phyloP scores from a whole-genome alignment of 2,113 vertebrate species.

The Glaucomys volans region DNA sequence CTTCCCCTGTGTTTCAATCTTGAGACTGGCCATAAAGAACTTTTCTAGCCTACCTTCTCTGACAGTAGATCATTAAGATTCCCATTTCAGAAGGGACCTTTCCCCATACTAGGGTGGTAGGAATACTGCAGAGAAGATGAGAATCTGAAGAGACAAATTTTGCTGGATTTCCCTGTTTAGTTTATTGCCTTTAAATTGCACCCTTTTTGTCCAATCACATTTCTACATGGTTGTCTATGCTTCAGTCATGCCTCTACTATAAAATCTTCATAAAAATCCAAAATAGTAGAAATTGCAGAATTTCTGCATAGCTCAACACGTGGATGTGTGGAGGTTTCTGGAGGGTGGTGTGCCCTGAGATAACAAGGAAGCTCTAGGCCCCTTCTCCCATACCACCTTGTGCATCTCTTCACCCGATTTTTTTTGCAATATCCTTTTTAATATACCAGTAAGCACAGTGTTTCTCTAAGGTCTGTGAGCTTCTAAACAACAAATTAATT shows the following conservation, averaged over 20 bases:
- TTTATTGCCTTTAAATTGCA: neutral
- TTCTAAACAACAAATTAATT: neutral
- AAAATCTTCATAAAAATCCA: neutral
- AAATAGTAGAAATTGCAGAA: neutral
- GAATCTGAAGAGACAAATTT: neutral
- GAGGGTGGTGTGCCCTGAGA: neutral
- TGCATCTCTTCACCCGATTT: neutral
- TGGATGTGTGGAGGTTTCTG: neutral
- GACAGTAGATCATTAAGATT: neutral
- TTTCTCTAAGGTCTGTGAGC: neutral
- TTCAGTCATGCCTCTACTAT: neutral
- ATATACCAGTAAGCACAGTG: neutral
- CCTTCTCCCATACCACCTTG: neutral
- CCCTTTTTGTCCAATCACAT: neutral
- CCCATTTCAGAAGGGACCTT: neutral
- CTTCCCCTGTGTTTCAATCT: neutral
- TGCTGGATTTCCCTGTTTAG: neutral
- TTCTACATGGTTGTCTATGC: neutral
- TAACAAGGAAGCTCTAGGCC: too few relatives aligned
- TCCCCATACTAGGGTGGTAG: neutral
- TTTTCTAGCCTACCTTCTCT: neutral
- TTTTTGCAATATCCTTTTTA: neutral
- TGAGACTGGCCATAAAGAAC: neutral
- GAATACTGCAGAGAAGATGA: neutral
- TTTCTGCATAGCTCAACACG: neutral